Evolutionary conservation across 2,888 invertebrate species (phyloP), one percentile per base, ranked within the genome.

Genomic region (Tenthredo notha): DNA sequence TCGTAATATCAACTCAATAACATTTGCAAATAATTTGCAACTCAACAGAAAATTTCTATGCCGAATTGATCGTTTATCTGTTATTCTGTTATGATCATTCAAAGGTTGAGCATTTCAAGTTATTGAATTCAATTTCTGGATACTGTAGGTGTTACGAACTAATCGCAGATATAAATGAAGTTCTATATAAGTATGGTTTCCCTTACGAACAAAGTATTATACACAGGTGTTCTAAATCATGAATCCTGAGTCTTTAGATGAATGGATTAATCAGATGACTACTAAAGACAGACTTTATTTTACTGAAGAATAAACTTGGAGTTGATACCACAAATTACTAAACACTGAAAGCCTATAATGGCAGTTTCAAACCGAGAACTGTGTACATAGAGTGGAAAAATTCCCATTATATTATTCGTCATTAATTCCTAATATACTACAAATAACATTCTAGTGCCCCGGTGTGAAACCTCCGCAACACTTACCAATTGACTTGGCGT

Each of bases 301-400:
- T 15, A 10, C 61, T 40, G 58, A 61, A 43, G 18, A 74, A 43
- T n/a, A 2, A 47, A 54, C 86, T 82, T 74, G 29, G 47, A 85
- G 85, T 86, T 86, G 80, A 87, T 86, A 87, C 84, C 86, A 87
- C 86, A 54, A 65, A 67, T 74, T 84, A 86, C 33, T 3, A 50
- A 84, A 89, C 89, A 88, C 61, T 87, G 87, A 89, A 89, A 89
- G 89, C 88, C 86, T 70, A 83, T 84, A 85, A 82, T 67, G 77
- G 37, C 77, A 83, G 77, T 74, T 75, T 50, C 74, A 85, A 67
- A 84, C 72, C 84, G 85, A 58, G 78, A 85, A 40, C 85, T 58
- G 37, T 21, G 7, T 29, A 54, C 61, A 84, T 72, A 54, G 47
- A 84, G 6, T 75, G 37, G 25, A 40, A 78, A 65, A 70, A 80